These are phyloP conservation scores for Machimus rusticus DNA, from an alignment of 2,888 invertebrate species.

Conservation along the genomic window DNA sequence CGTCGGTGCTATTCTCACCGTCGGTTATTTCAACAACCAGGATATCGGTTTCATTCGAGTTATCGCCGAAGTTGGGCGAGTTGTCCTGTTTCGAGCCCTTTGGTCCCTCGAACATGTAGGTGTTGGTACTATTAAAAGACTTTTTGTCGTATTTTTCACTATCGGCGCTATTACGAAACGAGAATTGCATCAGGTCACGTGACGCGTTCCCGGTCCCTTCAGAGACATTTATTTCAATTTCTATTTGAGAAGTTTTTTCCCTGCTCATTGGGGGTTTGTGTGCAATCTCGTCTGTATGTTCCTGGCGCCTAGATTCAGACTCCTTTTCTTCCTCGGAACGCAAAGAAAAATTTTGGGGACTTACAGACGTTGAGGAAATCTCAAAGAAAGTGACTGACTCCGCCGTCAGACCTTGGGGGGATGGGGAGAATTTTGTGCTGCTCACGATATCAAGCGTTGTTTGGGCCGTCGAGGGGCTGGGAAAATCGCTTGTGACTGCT, in stretches of 20 bases:
- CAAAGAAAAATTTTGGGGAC: neutral
- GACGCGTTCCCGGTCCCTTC: conserved; percentile 55
- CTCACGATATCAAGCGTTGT: neutral
- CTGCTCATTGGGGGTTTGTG: neutral
- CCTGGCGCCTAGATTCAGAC: neutral
- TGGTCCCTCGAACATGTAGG: neutral
- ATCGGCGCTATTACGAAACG: conserved; percentile 52
- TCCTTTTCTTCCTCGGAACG: neutral
- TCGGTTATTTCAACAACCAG: conserved; percentile 60
- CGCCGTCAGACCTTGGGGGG: neutral
- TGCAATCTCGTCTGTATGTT: neutral
- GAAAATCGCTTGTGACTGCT: neutral
- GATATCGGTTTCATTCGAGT: conserved; percentile 55
- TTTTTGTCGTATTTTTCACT: neutral
- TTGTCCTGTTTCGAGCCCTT: neutral
- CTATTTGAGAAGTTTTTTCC: conserved; percentile 57
- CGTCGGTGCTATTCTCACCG: conserved; percentile 55
- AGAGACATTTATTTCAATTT: conserved; percentile 61
- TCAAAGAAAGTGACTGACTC: neutral
- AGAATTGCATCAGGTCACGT: conserved; percentile 59
- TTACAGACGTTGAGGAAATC: neutral
- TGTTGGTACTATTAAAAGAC: neutral
- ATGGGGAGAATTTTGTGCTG: neutral
- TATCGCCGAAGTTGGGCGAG: neutral
- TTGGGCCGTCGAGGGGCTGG: neutral